These are phyloP conservation scores for Thereva unica DNA, from an alignment of 2,888 invertebrate genomes.

Conservation along the genomic window DNA sequence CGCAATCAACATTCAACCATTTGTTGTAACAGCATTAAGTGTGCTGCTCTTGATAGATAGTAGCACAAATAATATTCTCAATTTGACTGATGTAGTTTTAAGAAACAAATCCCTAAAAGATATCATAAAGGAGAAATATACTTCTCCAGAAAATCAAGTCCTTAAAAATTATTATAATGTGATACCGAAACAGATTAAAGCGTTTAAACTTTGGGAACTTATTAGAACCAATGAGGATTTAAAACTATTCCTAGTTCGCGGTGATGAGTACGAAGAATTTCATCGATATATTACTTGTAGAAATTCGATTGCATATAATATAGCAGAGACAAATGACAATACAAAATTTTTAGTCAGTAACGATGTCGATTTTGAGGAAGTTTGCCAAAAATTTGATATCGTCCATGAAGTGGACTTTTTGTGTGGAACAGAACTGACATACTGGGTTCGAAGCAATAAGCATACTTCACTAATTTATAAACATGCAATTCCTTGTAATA, in stretches of 20 bases:
- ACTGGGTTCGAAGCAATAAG: constrained; percentile 7
- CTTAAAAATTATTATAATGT: too few species aligned
- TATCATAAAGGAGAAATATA: too few species aligned
- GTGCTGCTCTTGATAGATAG: too few species aligned
- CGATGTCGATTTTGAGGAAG: background rate
- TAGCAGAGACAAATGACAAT: background rate
- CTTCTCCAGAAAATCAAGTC: too few species aligned
- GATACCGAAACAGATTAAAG: background rate
- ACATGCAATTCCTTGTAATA: too few species aligned
- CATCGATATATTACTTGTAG: background rate
- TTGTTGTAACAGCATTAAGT: too few species aligned
- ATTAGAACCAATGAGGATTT: constrained; percentile 2
- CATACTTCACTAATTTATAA: background rate
- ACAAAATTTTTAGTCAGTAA: constrained; percentile 6
- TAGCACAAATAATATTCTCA: too few species aligned
- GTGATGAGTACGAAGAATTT: constrained; percentile 5
- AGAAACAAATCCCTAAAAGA: too few species aligned
- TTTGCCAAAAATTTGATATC: background rate
- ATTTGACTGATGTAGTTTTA: too few species aligned
- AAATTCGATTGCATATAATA: background rate
- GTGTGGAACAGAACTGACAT: background rate
- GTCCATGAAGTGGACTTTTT: constrained; percentile 10
- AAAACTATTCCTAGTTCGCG: constrained; percentile 6
- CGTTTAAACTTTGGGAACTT: constrained; percentile 9
- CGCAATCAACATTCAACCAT: too few species aligned